Base-by-base conservation (phyloP, 2,113 vertebrate genomes). In the Zosterops borbonicus region DNA sequence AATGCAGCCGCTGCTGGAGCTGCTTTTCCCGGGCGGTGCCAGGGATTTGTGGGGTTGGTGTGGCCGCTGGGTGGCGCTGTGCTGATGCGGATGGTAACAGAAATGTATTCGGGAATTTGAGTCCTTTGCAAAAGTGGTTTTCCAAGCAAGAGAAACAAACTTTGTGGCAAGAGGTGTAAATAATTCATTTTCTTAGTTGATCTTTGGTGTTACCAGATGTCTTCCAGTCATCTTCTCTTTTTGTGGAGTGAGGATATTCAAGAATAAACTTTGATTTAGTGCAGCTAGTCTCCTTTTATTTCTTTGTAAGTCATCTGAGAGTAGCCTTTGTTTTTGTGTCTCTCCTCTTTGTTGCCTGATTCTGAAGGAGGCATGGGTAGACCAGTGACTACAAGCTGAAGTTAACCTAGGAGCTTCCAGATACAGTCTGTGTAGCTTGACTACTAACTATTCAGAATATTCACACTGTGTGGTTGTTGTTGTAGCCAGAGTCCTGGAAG, bases 11-110 rank as follows among this genome's bases (percentile, higher is more conserved):
- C 27, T 9, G 33, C 64, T 71, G 60, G 35, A 18, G 1, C 13
- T 3, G 59, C 18, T 25, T 53, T 74, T 42, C 44, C 12, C 3
- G 4, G 21, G 14, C 28, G 2, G 20, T 50, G 76, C 39, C 46
- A 2, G 52, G 65, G 5, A 3, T 19, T 27, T 25, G 37, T 21
- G 29, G 56, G 25, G 21, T 42, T 31, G 29, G 0, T 10, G 24
- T 13, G 44, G 67, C 77, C 96, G 29, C 83, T 55, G 65, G 91
- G 71, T 91, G 96, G 87, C 64, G 12, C 22, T 67, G 29, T 53
- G 67, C 69, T 14, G 19, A 52, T 49, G 28, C 3, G 0, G 18
- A 14, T 87, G 69, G 42, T 11, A 23, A 4, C 37, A 4, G 13
- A 7, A 25, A 27, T 4, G 33, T 1, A 6, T 9, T 37, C 52